Conservation (phyloP, 2,113 vertebrate genomes). For the Gavialis gangeticus region DNA sequence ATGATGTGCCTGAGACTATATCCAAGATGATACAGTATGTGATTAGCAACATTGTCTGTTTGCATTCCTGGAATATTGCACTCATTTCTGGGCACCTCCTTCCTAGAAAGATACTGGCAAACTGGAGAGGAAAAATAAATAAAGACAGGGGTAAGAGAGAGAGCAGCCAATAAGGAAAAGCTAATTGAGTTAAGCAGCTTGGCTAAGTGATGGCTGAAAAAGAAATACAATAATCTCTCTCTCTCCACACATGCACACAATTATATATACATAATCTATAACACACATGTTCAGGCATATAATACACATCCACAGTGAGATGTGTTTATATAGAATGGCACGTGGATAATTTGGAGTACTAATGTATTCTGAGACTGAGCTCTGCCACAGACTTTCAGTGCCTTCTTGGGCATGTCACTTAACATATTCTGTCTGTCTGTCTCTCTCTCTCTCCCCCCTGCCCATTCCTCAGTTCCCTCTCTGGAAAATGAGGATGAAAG, state of each 20-base stretch:
- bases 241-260: too few species aligned
- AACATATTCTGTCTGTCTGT: neutral
- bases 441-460: too few species aligned
- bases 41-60: too few species aligned
- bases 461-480: too few species aligned
- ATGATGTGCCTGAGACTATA: too few species aligned
- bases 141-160: neutral
- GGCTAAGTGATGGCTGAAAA: too few species aligned
- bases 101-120: neutral
- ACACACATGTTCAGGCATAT: too few species aligned
- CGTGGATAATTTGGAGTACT: neutral
- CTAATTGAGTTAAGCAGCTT: neutral
- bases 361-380: neutral
- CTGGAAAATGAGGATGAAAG: too few species aligned
- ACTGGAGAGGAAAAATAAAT: neutral
- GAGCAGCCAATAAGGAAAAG: neutral
- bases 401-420: neutral
- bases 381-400: neutral
- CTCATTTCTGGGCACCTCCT: neutral
- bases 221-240: too few species aligned
- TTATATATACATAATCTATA: too few species aligned
- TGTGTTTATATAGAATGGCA: accelerated
- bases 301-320: too few species aligned
- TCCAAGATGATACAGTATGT: too few species aligned
- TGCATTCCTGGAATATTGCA: neutral